A percentile compares a stretch with the other conserved stretches of the same genome.
Conservation (phyloP, 2,888 invertebrate species). For the Agriopis marginaria region DNA sequence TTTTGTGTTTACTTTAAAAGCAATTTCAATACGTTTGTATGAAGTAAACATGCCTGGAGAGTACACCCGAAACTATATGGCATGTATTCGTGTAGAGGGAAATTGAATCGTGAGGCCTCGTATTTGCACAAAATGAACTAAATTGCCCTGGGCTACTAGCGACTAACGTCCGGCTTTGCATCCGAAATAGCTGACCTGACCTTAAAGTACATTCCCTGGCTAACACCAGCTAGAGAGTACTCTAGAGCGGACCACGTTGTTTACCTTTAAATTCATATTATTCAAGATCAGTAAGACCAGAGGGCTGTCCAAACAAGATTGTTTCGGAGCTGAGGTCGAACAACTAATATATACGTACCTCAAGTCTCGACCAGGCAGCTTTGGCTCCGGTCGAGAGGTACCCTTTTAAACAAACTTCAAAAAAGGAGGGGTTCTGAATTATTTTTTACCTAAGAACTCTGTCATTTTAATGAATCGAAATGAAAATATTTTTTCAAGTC, state of each 20-base stretch:
- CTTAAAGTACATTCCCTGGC: neutral
- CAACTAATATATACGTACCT: no score
- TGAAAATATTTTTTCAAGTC: no score
- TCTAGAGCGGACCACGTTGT: neutral
- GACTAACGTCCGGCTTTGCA: slow-evolving; percentile 1
- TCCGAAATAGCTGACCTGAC: slow-evolving; percentile 4
- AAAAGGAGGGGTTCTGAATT: no score
- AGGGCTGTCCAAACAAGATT: no score
- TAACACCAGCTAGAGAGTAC: neutral
- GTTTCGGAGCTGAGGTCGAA: no score
- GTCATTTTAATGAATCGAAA: no score
- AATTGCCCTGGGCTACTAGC: slow-evolving; percentile 14
- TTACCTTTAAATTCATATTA: neutral
- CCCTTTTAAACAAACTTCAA: no score
- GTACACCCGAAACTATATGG: slow-evolving; percentile 14
- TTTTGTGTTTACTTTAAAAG: neutral
- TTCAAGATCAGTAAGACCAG: no score
- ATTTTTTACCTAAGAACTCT: no score
- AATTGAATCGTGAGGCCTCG: slow-evolving; percentile 20
- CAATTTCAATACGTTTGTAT: slow-evolving; percentile 1
- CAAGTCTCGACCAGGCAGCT: no score
- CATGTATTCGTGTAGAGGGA: slow-evolving; percentile 22
- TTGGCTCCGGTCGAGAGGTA: no score
- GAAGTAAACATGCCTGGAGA: slow-evolving; percentile 8
- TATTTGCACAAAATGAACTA: slow-evolving; percentile 25